Conservation (phyloP, 2,113 vertebrate species). For the Phrynosoma platyrhinos region DNA sequence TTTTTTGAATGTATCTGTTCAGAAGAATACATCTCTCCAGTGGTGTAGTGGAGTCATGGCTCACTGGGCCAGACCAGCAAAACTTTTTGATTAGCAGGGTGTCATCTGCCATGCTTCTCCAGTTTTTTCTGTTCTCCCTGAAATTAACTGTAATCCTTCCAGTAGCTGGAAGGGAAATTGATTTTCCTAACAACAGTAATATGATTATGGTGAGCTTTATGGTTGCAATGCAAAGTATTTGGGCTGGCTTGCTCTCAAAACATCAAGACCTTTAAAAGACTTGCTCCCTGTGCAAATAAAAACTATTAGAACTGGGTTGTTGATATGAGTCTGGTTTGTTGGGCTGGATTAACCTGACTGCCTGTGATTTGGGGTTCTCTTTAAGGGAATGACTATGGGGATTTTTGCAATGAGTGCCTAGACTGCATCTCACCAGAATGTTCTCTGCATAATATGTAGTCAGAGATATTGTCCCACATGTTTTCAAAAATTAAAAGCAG, state of each 20-base stretch:
- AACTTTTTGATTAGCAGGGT: background rate
- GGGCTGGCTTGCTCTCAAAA: background rate
- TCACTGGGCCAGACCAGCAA: background rate
- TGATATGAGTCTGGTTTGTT: no score
- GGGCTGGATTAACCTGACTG: no score
- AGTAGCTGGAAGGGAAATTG: background rate
- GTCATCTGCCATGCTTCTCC: background rate
- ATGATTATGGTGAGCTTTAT: background rate
- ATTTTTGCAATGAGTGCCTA: background rate
- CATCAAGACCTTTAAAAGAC: background rate
- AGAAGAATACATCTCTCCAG: background rate
- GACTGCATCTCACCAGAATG: background rate
- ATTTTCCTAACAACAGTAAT: background rate
- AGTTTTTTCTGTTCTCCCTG: background rate
- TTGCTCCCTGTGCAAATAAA: background rate
- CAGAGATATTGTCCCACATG: background rate
- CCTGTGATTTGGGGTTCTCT: no score
- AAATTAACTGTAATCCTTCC: background rate
- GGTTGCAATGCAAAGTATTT: background rate
- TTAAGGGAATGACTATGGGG: no score
- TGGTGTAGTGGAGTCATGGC: background rate
- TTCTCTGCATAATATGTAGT: background rate
- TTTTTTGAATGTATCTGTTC: background rate
- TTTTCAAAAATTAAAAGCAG: background rate
- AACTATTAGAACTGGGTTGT: no score